Conservation (phyloP, 2,113 vertebrate species). For the Ahaetulla prasina region DNA sequence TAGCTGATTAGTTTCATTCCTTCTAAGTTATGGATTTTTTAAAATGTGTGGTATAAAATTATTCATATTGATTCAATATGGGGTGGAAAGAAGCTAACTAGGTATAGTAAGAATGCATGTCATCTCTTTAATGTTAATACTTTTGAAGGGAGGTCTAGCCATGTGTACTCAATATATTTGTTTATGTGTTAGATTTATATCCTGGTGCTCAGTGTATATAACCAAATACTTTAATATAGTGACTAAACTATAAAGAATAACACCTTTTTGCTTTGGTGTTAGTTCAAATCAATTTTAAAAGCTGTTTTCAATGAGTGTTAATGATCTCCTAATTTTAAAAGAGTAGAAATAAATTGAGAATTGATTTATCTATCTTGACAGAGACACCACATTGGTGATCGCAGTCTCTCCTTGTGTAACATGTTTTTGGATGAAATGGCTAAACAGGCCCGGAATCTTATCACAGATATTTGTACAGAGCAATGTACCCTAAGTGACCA, state of each 20-base stretch:
- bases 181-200: background rate
- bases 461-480: slow-evolving; percentile 98
- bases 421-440: slow-evolving; percentile 99
- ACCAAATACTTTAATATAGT: background rate
- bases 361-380: slow-evolving; percentile 52
- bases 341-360: background rate
- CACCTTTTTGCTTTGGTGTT: background rate
- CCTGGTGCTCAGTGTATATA: background rate
- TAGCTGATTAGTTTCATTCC: background rate
- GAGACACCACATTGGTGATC: slow-evolving; percentile 97
- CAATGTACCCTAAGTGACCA: slow-evolving; percentile 97
- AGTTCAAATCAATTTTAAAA: background rate
- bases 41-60: background rate
- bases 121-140: background rate
- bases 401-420: slow-evolving; percentile 96
- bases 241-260: background rate
- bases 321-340: background rate
- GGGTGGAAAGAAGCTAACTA: background rate
- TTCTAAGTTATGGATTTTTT: background rate
- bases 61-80: background rate
- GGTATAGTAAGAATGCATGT: background rate
- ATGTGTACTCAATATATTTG: background rate
- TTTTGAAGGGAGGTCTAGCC: background rate
- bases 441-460: slow-evolving; percentile 96
- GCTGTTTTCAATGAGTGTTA: background rate